Base-by-base conservation (phyloP, 2,888 invertebrate species). In the Chironomus tentans region DNA sequence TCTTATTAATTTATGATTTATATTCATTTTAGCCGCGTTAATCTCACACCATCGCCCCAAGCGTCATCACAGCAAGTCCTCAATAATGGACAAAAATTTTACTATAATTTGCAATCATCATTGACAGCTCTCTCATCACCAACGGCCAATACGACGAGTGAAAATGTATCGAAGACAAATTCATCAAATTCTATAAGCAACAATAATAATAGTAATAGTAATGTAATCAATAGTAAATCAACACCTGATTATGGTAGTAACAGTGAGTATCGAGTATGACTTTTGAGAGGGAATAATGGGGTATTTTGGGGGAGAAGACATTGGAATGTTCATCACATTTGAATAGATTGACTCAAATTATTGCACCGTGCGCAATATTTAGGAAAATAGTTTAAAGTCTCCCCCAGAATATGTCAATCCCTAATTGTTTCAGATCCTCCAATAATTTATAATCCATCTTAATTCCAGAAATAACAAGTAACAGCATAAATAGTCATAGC, bases 121-220 rank as follows among this genome's bases (percentile, higher is more conserved):
- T 50, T 74, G n/a, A 68, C 74, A 68, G 74, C 48, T n/a, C 61
- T 72, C 62, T 21, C 75, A 22, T 10, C 65, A 47, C 65, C 71
- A 56, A 79, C 84, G 82, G 79, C 84, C 81, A 80, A 81, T 18
- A 77, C 80, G 47, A 76, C 68, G 73, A n/a, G 79, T 78, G 47
- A 28, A 18, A 68, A 18, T 22, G 15, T 18, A n/a, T 62, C 62
- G 21, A 38, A 61, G 47, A 74, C 61, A 18, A 72, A 70, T 70
- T 70, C 70, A 10, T 62, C 62, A 15, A 62, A 68, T 68, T 68
- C 68, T n/a, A 38, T 68, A 68, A 38, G 38, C 68, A 28, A 38
- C 68, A 68, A 68, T 68, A 68, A 21, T 68, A 48, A 48, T 48
- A 50, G n/a, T 50, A 50, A 50, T 50, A 50, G 50, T 50, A 50